Evolutionary conservation across 2,797 vertebrate species (phyloP).

Genomic region (Acanthornis magna): DNA sequence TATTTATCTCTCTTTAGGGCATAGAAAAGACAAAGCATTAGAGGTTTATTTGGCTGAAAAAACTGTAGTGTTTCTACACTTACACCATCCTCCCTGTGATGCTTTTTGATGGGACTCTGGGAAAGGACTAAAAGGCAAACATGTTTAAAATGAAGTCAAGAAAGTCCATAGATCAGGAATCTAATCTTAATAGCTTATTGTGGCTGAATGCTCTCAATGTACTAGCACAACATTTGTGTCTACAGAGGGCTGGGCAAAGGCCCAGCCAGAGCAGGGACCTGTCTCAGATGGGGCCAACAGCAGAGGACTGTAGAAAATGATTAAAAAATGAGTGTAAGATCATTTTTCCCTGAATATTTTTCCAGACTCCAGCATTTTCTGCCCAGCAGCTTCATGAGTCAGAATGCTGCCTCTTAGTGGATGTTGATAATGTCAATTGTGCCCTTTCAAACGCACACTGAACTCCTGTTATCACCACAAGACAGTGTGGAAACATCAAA

Average conservation of each 20-base stretch:
- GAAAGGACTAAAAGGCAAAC: background rate
- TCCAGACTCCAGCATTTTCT: background rate
- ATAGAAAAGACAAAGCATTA: background rate
- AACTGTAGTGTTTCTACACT: background rate
- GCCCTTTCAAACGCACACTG: too few relatives aligned
- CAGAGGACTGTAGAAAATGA: background rate
- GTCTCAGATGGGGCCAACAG: background rate
- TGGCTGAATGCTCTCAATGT: background rate
- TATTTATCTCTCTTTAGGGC: background rate
- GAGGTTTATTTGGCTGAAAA: background rate
- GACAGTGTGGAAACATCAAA: background rate
- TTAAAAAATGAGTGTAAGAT: background rate
- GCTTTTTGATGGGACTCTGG: background rate
- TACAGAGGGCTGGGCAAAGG: background rate
- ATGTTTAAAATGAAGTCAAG: background rate
- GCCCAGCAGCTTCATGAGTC: background rate
- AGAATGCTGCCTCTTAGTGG: background rate
- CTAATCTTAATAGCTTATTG: background rate
- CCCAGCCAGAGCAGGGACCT: background rate
- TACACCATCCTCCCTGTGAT: background rate
- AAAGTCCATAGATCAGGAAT: background rate
- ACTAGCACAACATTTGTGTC: background rate
- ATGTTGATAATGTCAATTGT: background rate
- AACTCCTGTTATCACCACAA: background rate
- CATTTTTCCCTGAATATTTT: background rate